phyloP scores from a whole-genome alignment of 1,140 invertebrate species.

The Drosophila auraria region DNA sequence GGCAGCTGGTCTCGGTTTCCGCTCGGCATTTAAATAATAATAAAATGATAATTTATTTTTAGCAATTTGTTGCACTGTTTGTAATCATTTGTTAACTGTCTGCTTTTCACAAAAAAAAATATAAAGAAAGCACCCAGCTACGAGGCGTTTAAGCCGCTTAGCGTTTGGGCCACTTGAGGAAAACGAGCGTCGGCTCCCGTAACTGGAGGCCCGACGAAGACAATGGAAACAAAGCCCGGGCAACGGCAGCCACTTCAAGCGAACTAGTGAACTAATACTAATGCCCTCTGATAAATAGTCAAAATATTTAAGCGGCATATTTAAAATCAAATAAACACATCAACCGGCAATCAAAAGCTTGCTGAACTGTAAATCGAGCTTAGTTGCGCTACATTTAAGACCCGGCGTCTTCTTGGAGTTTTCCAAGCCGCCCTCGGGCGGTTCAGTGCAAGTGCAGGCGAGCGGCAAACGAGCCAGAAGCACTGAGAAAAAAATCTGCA shows the following conservation, averaged over 20 bases:
- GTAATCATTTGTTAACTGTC: slow-evolving; percentile 84
- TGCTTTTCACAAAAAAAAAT: slow-evolving; percentile 23
- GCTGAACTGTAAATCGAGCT: slow-evolving; percentile 79
- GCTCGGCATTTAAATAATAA: slow-evolving; percentile 80
- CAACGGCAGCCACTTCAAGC: slow-evolving; percentile 55
- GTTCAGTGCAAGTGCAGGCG: slow-evolving; percentile 51
- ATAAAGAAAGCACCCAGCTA: slow-evolving; percentile 31
- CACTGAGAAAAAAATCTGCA: background rate
- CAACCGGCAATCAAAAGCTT: slow-evolving; percentile 77
- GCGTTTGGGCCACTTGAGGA: slow-evolving; percentile 39
- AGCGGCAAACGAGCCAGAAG: slow-evolving; percentile 63
- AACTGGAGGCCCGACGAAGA: background rate
- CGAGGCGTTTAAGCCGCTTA: slow-evolving; percentile 80
- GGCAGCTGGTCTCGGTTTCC: slow-evolving; percentile 69
- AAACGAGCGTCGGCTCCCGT: slow-evolving; percentile 13
- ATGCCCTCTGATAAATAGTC: slow-evolving; percentile 72
- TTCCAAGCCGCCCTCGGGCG: slow-evolving; percentile 39
- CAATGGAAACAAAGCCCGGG: slow-evolving; percentile 49
- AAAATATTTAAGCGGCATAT: slow-evolving; percentile 81
- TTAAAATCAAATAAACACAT: slow-evolving; percentile 83
- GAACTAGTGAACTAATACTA: slow-evolving; percentile 47
- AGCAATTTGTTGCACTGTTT: slow-evolving; percentile 81
- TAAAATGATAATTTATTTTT: slow-evolving; percentile 81
- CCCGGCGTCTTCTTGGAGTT: slow-evolving; percentile 27
- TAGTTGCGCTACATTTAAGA: slow-evolving; percentile 76